Conservation (phyloP, 2,888 invertebrate genomes). For the Pterobdella sp. region DNA sequence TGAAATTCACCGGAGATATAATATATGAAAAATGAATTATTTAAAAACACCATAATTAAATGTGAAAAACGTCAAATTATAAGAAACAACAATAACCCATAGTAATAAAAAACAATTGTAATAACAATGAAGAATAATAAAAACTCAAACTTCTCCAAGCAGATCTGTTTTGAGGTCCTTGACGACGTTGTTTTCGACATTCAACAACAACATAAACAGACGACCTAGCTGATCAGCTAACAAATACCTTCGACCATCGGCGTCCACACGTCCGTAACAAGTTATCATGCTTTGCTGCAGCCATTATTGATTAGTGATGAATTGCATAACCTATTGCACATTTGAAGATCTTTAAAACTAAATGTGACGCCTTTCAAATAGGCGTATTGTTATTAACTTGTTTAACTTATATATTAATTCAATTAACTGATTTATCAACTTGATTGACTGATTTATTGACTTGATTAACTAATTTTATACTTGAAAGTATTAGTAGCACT, state of each 20-base stretch:
- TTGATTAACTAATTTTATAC: too few relatives aligned
- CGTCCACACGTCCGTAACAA: slow-evolving; percentile 87
- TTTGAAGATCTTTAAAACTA: neutral
- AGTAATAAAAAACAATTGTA: neutral
- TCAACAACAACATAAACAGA: slow-evolving; percentile 87
- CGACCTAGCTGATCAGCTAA: slow-evolving; percentile 89
- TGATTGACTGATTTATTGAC: too few relatives aligned
- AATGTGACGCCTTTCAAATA: neutral
- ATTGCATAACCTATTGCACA: neutral
- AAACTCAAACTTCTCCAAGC: slow-evolving; percentile 59
- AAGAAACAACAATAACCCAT: neutral
- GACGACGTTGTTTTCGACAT: slow-evolving; percentile 68
- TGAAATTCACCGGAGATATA: neutral
- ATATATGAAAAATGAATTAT: neutral
- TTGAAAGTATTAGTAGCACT: too few relatives aligned
- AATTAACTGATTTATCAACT: too few relatives aligned
- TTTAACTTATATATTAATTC: too few relatives aligned
- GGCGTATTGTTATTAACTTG: too few relatives aligned
- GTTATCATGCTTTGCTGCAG: slow-evolving; percentile 79
- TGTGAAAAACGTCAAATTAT: neutral
- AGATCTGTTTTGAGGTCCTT: slow-evolving; percentile 87
- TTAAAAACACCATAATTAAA: neutral
- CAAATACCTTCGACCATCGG: slow-evolving; percentile 73
- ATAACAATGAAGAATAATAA: neutral
- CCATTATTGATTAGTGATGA: neutral